A percentile compares a stretch with the other conserved stretches of the same genome.
These are phyloP conservation scores for Phylloscopus trochilus DNA, from an alignment of 2,113 vertebrate species.

Conservation along the genomic window DNA sequence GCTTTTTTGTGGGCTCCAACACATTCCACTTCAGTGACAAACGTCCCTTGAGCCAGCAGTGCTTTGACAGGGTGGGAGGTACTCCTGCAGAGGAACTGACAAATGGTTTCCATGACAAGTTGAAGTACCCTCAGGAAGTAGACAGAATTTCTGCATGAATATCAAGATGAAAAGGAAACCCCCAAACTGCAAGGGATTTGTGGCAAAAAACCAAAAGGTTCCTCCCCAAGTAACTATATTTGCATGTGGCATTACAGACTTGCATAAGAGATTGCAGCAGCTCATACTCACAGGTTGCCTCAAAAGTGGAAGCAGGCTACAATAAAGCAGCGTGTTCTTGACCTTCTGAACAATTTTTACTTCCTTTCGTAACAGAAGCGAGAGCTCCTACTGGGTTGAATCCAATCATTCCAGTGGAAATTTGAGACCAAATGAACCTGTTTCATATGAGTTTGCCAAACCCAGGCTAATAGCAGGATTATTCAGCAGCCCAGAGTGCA, in stretches of 20 bases:
- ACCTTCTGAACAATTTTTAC: not conserved
- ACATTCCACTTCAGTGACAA: slow-evolving; percentile 58
- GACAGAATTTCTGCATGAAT: slow-evolving; percentile 19
- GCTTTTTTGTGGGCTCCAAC: slow-evolving; percentile 33
- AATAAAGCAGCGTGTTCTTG: not conserved
- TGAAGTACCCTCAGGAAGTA: slow-evolving; percentile 16
- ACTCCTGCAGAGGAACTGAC: not conserved
- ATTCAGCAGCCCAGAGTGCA: not conserved
- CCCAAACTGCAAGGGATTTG: not conserved
- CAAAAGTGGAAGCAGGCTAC: not conserved
- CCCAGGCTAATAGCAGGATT: not conserved
- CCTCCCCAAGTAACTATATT: not conserved
- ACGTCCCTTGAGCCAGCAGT: not conserved
- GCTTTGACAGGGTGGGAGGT: not conserved
- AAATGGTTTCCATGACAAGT: slow-evolving; percentile 25
- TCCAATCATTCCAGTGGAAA: not conserved
- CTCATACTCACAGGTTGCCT: not conserved
- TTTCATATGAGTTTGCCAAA: not conserved
- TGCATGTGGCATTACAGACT: not conserved
- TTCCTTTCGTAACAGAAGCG: not conserved
- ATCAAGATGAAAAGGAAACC: not conserved
- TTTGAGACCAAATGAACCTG: not conserved
- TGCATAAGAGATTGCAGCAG: not conserved
- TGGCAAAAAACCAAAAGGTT: not conserved
- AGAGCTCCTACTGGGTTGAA: not conserved